phyloP scores from a whole-genome alignment of 1,140 invertebrate species.

The Ips typographus region DNA sequence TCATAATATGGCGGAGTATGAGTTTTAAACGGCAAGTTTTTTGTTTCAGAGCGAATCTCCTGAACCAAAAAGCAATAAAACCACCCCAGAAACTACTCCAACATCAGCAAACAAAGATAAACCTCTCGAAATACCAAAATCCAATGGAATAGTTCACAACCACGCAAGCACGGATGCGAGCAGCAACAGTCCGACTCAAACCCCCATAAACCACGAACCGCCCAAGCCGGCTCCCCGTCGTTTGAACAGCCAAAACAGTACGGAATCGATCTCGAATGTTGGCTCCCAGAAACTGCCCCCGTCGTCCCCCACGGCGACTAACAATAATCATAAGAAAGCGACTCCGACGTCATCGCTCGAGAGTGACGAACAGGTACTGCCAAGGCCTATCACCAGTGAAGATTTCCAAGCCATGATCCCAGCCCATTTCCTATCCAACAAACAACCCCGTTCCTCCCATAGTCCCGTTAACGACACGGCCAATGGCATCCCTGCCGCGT shows the following conservation, averaged over 20 bases:
- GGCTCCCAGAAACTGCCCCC: conserved; percentile 32
- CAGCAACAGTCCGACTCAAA: conserved; percentile 5
- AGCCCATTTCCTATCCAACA: conserved; percentile 72
- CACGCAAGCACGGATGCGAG: conserved; percentile 23
- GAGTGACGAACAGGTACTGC: conserved; percentile 58
- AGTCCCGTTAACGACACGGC: conserved; percentile 56
- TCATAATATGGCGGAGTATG: too few relatives aligned
- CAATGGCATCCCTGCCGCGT: conserved; percentile 53
- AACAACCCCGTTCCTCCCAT: conserved; percentile 1
- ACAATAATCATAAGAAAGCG: conserved; percentile 46
- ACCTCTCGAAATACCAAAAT: conserved; percentile 32
- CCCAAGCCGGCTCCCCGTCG: conserved; percentile 50
- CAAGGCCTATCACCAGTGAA: conserved; percentile 84
- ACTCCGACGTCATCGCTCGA: conserved; percentile 47
- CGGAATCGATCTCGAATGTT: conserved; percentile 44
- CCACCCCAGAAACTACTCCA: conserved; percentile 19
- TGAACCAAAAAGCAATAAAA: conserved; percentile 28
- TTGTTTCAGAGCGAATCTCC: conserved; percentile 33
- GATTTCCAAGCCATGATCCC: conserved; percentile 93
- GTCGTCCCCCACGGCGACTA: conserved; percentile 36
- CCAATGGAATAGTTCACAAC: conserved; percentile 41
- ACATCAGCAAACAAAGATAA: conserved; percentile 19
- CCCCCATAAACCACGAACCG: conserved; percentile 39
- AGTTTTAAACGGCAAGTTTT: neutral
- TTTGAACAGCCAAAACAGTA: conserved; percentile 33